These are phyloP conservation scores for Thumatha senex DNA, from an alignment of 2,888 invertebrate genomes.

Conservation along the genomic window DNA sequence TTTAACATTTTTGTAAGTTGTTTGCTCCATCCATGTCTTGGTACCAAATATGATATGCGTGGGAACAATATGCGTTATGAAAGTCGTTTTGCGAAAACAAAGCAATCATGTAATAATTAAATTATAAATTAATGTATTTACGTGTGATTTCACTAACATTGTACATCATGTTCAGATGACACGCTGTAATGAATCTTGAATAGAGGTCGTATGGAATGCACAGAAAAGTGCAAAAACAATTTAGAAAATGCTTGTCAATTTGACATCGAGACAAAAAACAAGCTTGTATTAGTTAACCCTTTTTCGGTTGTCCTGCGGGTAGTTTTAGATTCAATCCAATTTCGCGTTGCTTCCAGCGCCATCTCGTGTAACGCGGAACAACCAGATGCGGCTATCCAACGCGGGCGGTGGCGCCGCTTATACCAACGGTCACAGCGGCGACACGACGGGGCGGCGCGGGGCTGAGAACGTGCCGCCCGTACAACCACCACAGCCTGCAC, in stretches of 20 bases:
- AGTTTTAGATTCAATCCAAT: background rate
- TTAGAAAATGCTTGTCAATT: background rate
- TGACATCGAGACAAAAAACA: background rate
- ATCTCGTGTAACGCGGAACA: slow-evolving; percentile 76
- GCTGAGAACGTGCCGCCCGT: slow-evolving; percentile 85
- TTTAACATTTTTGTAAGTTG: slow-evolving; percentile 19
- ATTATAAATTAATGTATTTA: no score
- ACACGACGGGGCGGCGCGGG: slow-evolving; percentile 83
- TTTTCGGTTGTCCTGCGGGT: background rate
- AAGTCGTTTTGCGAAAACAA: slow-evolving; percentile 13
- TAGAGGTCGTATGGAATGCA: no score
- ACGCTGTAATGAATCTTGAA: no score
- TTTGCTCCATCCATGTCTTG: slow-evolving; percentile 16
- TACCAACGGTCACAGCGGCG: slow-evolving; percentile 84
- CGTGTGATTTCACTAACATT: no score
- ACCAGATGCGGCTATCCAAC: slow-evolving; percentile 81
- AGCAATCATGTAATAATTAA: background rate
- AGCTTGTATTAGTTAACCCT: background rate
- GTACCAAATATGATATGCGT: slow-evolving; percentile 22
- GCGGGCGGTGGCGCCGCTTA: slow-evolving; percentile 68
- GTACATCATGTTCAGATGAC: no score
- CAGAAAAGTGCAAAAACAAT: background rate
- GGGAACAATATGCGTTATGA: slow-evolving; percentile 23
- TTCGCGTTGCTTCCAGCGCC: slow-evolving; percentile 61
- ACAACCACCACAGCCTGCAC: slow-evolving; percentile 66